These are phyloP conservation scores for Cephalopterus ornatus DNA, from an alignment of 2,113 vertebrate species.

Conservation along the genomic window DNA sequence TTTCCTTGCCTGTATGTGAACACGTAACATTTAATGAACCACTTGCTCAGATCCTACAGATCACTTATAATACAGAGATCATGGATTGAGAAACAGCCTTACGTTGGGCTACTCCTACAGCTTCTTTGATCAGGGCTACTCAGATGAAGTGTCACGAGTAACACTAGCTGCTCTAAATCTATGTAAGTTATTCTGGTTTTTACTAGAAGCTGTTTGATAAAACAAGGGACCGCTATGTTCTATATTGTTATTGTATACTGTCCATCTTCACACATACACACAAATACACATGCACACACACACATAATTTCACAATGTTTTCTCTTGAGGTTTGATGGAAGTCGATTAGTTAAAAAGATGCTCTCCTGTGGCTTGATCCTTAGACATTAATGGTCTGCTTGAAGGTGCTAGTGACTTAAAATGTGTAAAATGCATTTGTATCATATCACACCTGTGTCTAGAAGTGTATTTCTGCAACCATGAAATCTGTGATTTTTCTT, in stretches of 20 bases:
- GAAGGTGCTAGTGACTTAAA: background rate
- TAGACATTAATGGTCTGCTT: background rate
- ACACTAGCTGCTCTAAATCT: background rate
- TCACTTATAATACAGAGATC: background rate
- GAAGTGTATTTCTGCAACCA: background rate
- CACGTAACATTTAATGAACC: background rate
- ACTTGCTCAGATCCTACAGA: background rate
- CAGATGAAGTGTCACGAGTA: background rate
- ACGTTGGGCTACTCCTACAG: background rate
- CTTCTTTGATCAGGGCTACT: background rate
- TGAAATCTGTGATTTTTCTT: background rate
- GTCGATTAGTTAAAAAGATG: background rate
- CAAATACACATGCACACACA: background rate
- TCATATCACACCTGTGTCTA: rapidly evolving
- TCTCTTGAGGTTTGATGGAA: background rate
- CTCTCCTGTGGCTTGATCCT: background rate
- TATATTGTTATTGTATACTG: background rate
- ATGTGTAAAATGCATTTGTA: background rate
- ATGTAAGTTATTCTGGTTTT: background rate
- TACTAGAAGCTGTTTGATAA: background rate
- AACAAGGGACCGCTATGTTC: background rate
- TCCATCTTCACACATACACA: background rate
- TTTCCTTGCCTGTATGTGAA: background rate
- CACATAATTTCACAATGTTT: background rate
- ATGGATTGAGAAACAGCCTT: background rate